Evolutionary conservation across 2,888 invertebrate genomes (phyloP).

Genomic region (Acholoe squamosa): DNA sequence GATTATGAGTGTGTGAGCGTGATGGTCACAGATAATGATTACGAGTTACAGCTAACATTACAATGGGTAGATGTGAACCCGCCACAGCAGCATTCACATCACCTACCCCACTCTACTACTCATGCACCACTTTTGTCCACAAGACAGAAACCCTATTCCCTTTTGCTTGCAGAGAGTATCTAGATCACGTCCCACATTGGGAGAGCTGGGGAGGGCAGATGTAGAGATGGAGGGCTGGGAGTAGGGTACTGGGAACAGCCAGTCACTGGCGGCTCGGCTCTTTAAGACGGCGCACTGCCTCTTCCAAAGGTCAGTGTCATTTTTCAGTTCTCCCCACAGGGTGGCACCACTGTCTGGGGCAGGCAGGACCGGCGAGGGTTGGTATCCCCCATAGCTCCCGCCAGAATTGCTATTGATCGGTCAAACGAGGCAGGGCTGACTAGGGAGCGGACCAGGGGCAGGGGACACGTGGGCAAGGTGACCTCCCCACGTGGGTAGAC

Average conservation of each 20-base stretch:
- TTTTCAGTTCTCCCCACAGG: background rate
- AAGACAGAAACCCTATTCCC: too few species aligned
- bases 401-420: constrained; percentile 55
- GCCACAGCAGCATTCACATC: too few species aligned
- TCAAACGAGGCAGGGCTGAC: constrained; percentile 17
- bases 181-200: too few species aligned
- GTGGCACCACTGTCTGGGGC: background rate
- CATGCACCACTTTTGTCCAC: too few species aligned
- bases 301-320: constrained; percentile 43
- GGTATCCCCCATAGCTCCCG: constrained; percentile 23
- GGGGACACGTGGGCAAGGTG: constrained; percentile 25
- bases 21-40: too few species aligned
- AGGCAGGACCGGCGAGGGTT: background rate
- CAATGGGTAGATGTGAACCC: too few species aligned
- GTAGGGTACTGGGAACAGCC: background rate
- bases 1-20: too few species aligned
- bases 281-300: background rate
- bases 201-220: too few species aligned
- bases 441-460: background rate
- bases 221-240: background rate
- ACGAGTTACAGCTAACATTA: too few species aligned
- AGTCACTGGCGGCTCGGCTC: background rate
- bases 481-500: constrained; percentile 44
- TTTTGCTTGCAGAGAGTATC: too few species aligned
- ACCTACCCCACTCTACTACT: too few species aligned